Base-by-base conservation (phyloP, 2,888 invertebrate genomes). In the Pemphredon lugubris region DNA sequence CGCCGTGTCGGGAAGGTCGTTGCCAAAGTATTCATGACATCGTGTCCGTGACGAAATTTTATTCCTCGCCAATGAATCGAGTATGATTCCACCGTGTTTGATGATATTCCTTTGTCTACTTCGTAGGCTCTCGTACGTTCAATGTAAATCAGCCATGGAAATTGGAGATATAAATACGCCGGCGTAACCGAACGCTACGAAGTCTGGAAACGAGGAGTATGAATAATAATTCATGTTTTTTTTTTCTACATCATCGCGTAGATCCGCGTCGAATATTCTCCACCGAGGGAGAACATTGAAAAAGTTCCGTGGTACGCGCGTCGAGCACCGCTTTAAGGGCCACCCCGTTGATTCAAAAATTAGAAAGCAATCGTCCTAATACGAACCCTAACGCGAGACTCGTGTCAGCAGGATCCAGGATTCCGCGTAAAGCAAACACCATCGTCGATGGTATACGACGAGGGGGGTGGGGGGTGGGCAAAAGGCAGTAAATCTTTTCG, bases 401-500 rank as follows among this genome's bases (percentile, higher is more conserved):
- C 4, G 26, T 26, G 26, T 26, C 26, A 26, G 4, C 26, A 26
- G 26, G 26, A 26, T 26, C 26, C 26, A 26, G 26, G 7, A 7
- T 16, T 40, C 11, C 18, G 2, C 16, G 14, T 9, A 45, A 57
- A 45, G 34, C 57, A 57, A 57, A 57, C 57, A 57, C 5, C n/a
- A 26, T 3, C 26, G 26, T 26, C 4, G 26, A 9, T 40, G 16
- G 40, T 4, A n/a, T 1, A n/a, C 18, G 26, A 9, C 30, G 14
- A 14, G 16, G 14, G 7, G 5, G 7, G n/a, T 5, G 2, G 39
- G 30, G 48, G 40, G 58, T 23, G 51, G 20, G n/a, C 37, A n/a
- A 20, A 5, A n/a, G 39, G 39, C 42, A 42, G 72, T 84, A 79
- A 83, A 85, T 82, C 83, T 83, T 79, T 77, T 66, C 50, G 66